Evolutionary conservation across 1,140 invertebrate species (phyloP).

Genomic region (Pseudomyrmex sp.): DNA sequence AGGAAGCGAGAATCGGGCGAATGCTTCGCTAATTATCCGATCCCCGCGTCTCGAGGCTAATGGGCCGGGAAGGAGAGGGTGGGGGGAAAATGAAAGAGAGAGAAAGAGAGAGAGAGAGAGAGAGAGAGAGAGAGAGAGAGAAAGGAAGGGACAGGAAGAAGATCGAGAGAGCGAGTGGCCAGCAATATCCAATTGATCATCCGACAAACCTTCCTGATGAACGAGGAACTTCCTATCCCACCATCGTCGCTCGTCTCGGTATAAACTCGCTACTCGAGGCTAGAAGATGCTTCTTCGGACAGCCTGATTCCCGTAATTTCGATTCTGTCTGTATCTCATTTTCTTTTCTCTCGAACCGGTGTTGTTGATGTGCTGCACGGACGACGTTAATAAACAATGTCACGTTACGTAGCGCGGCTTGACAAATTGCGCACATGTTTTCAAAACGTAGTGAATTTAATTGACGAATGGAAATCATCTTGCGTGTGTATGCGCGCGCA

Average conservation of each 20-base stretch:
- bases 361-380: neutral
- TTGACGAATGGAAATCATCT: neutral
- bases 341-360: neutral
- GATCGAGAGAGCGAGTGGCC: conserved; percentile 70
- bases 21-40: conserved; percentile 83
- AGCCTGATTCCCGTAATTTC: conserved; percentile 32
- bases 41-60: conserved; percentile 80
- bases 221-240: conserved; percentile 77
- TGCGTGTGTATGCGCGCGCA: neutral
- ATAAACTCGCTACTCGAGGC: conserved; percentile 55
- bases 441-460: neutral
- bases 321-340: neutral
- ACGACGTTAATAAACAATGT: neutral
- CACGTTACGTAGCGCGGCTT: neutral
- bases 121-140: neutral
- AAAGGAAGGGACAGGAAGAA: neutral
- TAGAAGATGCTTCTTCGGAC: conserved; percentile 15
- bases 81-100: conserved; percentile 32
- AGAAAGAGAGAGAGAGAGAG: no score
- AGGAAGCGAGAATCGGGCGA: conserved; percentile 78
- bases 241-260: conserved; percentile 56
- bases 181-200: conserved; percentile 83
- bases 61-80: conserved; percentile 71
- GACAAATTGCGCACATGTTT: neutral
- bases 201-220: conserved; percentile 79